Percentiles rank a stretch among this genome's conserved stretches.
Evolutionary conservation across 2,888 invertebrate species (phyloP).

Genomic region (Dryobota labecula): DNA sequence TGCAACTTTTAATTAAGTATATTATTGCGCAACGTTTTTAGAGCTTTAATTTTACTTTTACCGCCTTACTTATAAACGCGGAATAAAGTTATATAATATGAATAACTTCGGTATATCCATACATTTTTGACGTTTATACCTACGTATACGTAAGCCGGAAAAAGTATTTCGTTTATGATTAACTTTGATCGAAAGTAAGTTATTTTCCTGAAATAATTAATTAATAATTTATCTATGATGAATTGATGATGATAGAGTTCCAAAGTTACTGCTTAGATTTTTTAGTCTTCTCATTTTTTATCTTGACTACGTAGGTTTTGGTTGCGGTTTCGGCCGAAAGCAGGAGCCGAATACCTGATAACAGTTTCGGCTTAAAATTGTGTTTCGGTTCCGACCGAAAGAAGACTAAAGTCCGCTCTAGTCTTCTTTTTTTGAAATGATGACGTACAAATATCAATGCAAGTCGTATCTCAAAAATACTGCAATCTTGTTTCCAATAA

Average conservation of each 20-base stretch:
- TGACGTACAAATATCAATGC: neutral
- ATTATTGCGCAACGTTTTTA: constrained; percentile 43
- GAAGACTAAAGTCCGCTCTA: neutral
- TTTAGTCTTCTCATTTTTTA: no score
- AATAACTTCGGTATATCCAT: no score
- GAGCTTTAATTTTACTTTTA: constrained; percentile 41
- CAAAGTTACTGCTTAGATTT: neutral
- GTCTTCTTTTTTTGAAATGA: neutral
- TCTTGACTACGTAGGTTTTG: neutral
- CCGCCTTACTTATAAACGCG: no score
- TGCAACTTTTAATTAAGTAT: constrained; percentile 48
- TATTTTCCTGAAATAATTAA: constrained; percentile 8
- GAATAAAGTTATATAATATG: no score
- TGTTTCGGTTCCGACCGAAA: neutral
- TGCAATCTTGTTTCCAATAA: constrained; percentile 23
- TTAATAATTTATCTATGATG: constrained; percentile 13
- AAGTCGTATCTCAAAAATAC: neutral
- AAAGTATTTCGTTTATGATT: neutral
- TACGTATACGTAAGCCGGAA: no score
- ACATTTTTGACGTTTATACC: no score
- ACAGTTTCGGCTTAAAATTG: neutral
- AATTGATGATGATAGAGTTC: constrained; percentile 6
- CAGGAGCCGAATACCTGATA: neutral
- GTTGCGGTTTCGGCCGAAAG: neutral
- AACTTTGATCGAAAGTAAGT: constrained; percentile 25